These are phyloP conservation scores for Euglossa dilemma DNA, from an alignment of 1,140 invertebrate species.

Conservation along the genomic window DNA sequence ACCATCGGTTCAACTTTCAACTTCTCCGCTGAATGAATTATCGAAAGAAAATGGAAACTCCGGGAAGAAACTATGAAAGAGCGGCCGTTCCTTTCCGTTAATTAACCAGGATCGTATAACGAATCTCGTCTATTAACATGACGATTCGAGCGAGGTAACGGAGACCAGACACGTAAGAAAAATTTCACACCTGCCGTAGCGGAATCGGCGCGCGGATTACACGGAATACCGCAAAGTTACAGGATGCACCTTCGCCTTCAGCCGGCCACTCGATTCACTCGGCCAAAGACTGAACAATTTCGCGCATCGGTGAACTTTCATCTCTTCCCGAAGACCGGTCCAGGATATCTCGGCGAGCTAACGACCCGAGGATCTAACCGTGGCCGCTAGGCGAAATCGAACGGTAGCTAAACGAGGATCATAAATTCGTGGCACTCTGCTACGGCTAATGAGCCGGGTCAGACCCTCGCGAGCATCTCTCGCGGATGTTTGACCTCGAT, in stretches of 20 bases:
- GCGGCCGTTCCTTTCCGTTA: neutral
- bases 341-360: neutral
- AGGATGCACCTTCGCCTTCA: neutral
- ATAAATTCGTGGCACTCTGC: neutral
- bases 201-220: neutral
- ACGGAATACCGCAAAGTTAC: neutral
- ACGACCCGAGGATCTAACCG: no score
- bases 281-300: neutral
- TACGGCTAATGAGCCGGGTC: constrained; percentile 50
- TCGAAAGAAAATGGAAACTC: neutral
- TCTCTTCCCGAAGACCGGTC: no score
- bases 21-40: neutral
- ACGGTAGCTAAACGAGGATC: neutral
- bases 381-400: neutral
- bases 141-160: neutral
- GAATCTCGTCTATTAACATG: neutral
- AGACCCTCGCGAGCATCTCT: constrained; percentile 44
- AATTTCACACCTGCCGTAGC: neutral
- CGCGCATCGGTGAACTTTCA: neutral
- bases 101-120: neutral
- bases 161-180: neutral
- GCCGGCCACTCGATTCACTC: neutral
- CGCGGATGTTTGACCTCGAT: constrained; percentile 61
- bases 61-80: neutral
- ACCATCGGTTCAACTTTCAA: no score